phyloP scores from a whole-genome alignment of 2,797 vertebrate genomes.

The Falco biarmicus region DNA sequence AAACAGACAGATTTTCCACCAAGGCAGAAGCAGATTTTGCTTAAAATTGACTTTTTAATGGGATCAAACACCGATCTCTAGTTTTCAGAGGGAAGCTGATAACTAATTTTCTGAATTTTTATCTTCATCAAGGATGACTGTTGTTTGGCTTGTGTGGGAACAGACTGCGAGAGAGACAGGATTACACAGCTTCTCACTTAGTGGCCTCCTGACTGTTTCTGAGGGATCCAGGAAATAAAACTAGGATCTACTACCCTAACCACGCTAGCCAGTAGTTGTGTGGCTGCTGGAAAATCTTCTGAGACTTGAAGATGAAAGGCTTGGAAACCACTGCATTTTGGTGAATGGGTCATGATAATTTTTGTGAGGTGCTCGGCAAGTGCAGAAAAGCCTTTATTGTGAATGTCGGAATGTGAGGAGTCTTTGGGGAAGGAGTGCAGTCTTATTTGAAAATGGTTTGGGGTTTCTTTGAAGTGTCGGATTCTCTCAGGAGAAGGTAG shows the following conservation, averaged over 20 bases:
- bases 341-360: background rate
- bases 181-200: background rate
- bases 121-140: fast-evolving
- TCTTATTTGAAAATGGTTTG: background rate
- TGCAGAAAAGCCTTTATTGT: conserved; percentile 21
- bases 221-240: background rate
- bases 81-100: background rate
- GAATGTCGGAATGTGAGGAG: background rate
- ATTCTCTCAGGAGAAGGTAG: background rate
- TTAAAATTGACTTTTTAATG: background rate
- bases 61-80: background rate
- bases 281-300: conserved; percentile 38
- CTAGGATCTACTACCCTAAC: background rate
- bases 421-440: background rate
- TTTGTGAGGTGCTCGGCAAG: background rate
- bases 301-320: conserved; percentile 13
- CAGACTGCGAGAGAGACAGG: background rate
- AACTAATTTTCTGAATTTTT: background rate
- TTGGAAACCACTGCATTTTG: background rate
- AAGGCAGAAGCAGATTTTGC: background rate
- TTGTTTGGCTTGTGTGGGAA: background rate
- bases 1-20: background rate
- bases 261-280: background rate
- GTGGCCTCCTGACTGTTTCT: background rate
- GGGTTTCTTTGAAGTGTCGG: background rate